Conservation (phyloP, 2,113 vertebrate genomes). For the Smithornis capensis region DNA sequence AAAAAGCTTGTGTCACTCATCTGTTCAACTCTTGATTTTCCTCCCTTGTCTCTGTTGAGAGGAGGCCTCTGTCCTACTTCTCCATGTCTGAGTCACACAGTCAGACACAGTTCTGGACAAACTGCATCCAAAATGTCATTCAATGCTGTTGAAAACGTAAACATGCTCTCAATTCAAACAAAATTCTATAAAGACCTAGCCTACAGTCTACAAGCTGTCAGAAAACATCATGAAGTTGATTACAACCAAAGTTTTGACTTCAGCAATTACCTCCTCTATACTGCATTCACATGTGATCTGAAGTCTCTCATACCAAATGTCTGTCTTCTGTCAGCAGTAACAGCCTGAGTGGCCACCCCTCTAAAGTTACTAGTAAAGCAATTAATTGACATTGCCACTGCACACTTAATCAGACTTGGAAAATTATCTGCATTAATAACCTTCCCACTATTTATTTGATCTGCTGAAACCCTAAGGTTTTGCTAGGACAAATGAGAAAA, state of each 20-base stretch:
- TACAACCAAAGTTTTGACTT: neutral
- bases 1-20: neutral
- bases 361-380: neutral
- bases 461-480: neutral
- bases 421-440: neutral
- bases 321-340: neutral
- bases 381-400: neutral
- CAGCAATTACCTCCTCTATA: neutral
- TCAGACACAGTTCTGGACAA: neutral
- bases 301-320: neutral
- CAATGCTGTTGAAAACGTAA: neutral
- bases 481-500: neutral
- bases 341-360: neutral
- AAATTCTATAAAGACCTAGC: neutral
- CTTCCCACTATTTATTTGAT: neutral
- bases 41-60: neutral
- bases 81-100: neutral
- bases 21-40: neutral
- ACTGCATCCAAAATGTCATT: neutral
- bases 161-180: neutral
- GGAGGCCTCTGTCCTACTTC: neutral
- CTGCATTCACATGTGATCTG: neutral
- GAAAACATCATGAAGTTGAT: neutral
- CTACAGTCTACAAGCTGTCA: neutral
- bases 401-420: neutral